These are phyloP conservation scores for Chloroceryle inda DNA, from an alignment of 2,797 vertebrate genomes.

Conservation along the genomic window DNA sequence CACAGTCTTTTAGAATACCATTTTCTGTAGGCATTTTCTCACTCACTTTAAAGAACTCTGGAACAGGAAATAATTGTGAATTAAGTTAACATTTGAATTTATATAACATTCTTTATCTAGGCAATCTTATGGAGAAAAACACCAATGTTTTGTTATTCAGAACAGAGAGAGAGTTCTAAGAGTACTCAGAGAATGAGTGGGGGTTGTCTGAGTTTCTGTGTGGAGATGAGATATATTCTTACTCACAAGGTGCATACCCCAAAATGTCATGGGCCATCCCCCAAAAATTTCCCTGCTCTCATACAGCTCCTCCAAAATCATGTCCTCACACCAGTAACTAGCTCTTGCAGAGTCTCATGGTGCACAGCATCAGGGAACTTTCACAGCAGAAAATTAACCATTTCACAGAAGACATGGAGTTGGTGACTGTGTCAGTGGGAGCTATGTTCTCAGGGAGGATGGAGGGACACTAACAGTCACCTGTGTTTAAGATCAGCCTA, in stretches of 20 bases:
- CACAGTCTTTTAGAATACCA: neutral
- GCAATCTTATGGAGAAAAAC: neutral
- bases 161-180: neutral
- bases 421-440: rapidly evolving
- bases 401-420: neutral
- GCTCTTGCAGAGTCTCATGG: neutral
- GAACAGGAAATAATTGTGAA: neutral
- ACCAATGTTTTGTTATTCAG: neutral
- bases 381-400: neutral
- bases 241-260: neutral
- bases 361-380: neutral
- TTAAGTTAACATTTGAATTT: neutral
- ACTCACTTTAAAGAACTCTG: neutral
- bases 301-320: neutral
- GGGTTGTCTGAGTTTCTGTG: neutral
- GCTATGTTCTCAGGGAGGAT: neutral
- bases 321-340: neutral
- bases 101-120: neutral
- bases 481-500: neutral
- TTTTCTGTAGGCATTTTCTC: neutral
- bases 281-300: neutral
- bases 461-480: neutral
- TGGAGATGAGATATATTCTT: neutral
- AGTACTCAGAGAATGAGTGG: rapidly evolving
- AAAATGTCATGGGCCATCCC: neutral